Base-by-base conservation (phyloP, 2,888 invertebrate genomes). In the Piscicola geometra region DNA sequence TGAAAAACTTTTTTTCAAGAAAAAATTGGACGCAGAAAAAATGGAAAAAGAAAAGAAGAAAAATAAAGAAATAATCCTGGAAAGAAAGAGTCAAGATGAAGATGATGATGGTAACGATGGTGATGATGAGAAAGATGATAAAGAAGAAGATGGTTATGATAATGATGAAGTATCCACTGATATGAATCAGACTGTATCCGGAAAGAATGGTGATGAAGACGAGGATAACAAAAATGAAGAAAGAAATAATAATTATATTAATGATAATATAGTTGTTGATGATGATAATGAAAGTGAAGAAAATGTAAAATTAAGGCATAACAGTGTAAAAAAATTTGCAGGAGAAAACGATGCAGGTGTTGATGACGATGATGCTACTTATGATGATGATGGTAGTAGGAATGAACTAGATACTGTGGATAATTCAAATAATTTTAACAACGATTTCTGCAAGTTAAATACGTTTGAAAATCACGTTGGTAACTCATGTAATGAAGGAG, bases 31-130 rank as follows among this genome's bases (percentile, higher is more conserved):
- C n/a, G n/a, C 5, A 41, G 41, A 41, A 41, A 41, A 41, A 41
- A 41, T 41, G 15, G 15, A 41, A 41, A 41, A 41, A 9, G 15
- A 41, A 41, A 41, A 41, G 5, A 15, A 41, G 15, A 41, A 41
- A 41, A 41, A 41, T 41, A 15, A 41, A 41, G 15, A 41, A 41
- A 41, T 9, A n/a, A n/a, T n/a, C n/a, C n/a, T 41, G 15, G 15
- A 41, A 41, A 41, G 41, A 41, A 41, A 41, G 15, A 41, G 25
- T 56, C 3, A 25, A 18, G 60, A 25, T 56, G 60, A 56, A 18
- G 25, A 56, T 56, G 67, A 67, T 67, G 67, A 35, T 67, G 67
- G n/a, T 32, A 35, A 67, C n/a, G n/a, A n/a, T 35, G 33, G 33
- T 28, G 3, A 67, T 35, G 33, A 35, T 67, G n/a, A 35, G 3